These are phyloP conservation scores for Leucoraja ocellata DNA, from an alignment of 2,797 vertebrate species.

Conservation along the genomic window DNA sequence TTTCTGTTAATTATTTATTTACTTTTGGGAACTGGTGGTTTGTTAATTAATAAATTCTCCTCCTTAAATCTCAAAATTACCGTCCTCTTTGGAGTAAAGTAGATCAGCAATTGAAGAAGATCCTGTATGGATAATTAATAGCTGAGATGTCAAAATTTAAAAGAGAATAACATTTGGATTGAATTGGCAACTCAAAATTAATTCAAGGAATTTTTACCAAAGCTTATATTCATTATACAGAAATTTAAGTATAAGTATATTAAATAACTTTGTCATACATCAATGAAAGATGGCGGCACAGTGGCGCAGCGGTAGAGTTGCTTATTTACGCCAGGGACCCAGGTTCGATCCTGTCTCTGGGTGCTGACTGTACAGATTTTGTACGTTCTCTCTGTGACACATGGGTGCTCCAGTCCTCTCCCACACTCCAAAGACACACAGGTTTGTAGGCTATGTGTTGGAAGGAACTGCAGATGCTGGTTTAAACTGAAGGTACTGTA, in stretches of 20 bases:
- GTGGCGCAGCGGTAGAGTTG: too few relatives aligned
- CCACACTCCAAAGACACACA: too few relatives aligned
- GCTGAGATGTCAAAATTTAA: background rate
- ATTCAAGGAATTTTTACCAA: background rate
- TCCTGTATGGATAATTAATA: background rate
- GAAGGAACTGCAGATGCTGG: too few relatives aligned
- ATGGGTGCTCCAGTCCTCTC: too few relatives aligned
- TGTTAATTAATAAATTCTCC: constrained; percentile 1
- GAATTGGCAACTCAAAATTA: background rate
- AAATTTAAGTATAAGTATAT: background rate
- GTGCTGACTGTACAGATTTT: too few relatives aligned
- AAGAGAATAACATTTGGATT: background rate
- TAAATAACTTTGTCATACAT: too few relatives aligned
- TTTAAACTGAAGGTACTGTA: too few relatives aligned
- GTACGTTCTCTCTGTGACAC: too few relatives aligned
- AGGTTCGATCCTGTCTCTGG: too few relatives aligned
- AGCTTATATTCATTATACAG: background rate
- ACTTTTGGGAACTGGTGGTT: background rate
- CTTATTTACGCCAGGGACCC: too few relatives aligned
- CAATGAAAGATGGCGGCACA: background rate
- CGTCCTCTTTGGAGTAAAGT: background rate
- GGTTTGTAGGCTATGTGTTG: too few relatives aligned
- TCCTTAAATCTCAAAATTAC: background rate
- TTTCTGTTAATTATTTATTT: background rate
- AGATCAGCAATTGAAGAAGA: background rate